Percentiles rank a stretch among this genome's conserved stretches.
These are phyloP conservation scores for Priocnemis perturbator DNA, from an alignment of 2,888 invertebrate species.

Conservation along the genomic window DNA sequence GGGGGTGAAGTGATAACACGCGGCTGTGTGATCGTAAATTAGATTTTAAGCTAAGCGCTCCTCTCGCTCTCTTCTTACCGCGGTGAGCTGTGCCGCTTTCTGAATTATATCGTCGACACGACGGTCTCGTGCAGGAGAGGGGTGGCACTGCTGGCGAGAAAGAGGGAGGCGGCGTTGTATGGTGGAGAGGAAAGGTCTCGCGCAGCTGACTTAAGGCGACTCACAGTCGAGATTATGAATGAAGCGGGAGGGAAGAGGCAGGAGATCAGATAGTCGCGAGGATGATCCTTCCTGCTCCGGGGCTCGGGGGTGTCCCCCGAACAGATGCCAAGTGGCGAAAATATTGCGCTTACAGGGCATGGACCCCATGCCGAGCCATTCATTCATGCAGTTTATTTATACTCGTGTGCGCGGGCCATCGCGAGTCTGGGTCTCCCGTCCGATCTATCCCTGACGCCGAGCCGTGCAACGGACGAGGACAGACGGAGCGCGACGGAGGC, in stretches of 20 bases:
- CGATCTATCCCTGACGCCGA: too few relatives aligned
- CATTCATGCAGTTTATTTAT: slow-evolving; percentile 61
- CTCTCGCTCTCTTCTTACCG: too few relatives aligned
- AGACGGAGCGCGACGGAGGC: slow-evolving; percentile 9
- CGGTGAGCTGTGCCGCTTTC: too few relatives aligned
- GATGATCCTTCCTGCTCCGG: slow-evolving; percentile 25
- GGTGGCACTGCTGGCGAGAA: too few relatives aligned
- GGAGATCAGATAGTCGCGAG: slow-evolving; percentile 6
- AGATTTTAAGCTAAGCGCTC: too few relatives aligned
- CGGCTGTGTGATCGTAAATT: too few relatives aligned
- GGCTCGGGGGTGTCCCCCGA: neutral
- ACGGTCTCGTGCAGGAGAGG: too few relatives aligned
- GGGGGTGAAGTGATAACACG: neutral
- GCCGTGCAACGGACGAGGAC: slow-evolving; percentile 7
- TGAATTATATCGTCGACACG: too few relatives aligned
- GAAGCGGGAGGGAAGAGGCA: slow-evolving; percentile 4
- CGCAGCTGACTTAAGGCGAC: slow-evolving; percentile 3
- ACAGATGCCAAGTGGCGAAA: slow-evolving; percentile 2
- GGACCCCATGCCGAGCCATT: slow-evolving; percentile 66
- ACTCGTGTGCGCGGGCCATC: slow-evolving; percentile 15
- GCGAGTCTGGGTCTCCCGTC: too few relatives aligned
- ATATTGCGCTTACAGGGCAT: slow-evolving; percentile 51
- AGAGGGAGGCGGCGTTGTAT: neutral
- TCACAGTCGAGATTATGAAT: slow-evolving; percentile 10
- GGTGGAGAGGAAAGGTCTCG: neutral